A percentile compares a stretch with the other conserved stretches of the same genome.
Evolutionary conservation across 2,113 vertebrate species (phyloP).

Genomic region (Geococcyx californianus): DNA sequence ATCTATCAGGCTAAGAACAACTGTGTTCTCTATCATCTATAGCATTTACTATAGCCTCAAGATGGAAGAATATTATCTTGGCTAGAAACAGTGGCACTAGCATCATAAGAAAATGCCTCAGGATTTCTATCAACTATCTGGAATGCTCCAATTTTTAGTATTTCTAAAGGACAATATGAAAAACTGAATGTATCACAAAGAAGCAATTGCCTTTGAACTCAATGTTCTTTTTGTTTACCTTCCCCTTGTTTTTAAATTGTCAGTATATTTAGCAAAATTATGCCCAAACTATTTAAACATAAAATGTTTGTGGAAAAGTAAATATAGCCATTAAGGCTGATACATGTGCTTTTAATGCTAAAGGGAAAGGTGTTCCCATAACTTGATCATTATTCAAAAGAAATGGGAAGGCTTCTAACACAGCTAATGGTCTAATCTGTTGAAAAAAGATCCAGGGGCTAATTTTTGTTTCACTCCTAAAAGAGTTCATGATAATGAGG

Average conservation of each 20-base stretch:
- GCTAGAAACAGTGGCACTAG: background rate
- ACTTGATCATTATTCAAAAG: background rate
- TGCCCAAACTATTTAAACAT: background rate
- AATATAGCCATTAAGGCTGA: background rate
- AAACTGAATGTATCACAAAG: background rate
- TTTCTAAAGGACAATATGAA: background rate
- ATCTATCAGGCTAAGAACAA: background rate
- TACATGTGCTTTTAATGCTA: background rate
- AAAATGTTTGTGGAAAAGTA: slow-evolving; percentile 4
- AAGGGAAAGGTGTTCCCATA: background rate
- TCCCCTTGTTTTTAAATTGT: background rate
- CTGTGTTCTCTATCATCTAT: background rate
- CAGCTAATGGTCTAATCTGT: background rate
- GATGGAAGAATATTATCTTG: background rate
- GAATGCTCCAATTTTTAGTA: background rate
- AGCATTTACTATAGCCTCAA: background rate
- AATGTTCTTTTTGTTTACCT: background rate
- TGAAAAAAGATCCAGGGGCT: slow-evolving; percentile 22
- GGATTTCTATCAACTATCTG: background rate
- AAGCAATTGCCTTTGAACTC: background rate
- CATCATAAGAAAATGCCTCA: background rate
- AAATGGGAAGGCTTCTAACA: background rate
- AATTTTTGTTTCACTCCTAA: slow-evolving; percentile 37
- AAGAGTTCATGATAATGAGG: slow-evolving; percentile 41
- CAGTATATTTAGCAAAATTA: background rate